Evolutionary conservation across 2,113 vertebrate species (phyloP).

Genomic region (Cyphomyrus plagiostoma): DNA sequence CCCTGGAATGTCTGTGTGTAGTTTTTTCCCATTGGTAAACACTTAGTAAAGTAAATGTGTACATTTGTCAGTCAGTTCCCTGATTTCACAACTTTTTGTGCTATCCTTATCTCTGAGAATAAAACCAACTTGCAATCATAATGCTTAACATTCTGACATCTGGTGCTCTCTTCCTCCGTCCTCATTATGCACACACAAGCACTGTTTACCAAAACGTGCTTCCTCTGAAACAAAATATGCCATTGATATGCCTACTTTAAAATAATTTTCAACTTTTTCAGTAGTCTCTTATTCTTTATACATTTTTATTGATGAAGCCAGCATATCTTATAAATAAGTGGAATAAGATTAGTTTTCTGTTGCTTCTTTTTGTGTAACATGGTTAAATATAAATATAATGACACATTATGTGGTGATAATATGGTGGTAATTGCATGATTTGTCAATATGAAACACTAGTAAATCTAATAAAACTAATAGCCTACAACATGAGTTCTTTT

Average conservation of each 20-base stretch:
- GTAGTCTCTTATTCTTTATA: neutral
- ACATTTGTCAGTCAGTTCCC: neutral
- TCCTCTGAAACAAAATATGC: neutral
- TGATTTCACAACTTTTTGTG: neutral
- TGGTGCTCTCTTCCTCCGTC: neutral
- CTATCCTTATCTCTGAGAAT: neutral
- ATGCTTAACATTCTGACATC: neutral
- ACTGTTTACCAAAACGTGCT: neutral
- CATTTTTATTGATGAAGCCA: neutral
- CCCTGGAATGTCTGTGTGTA: neutral
- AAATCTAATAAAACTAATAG: neutral
- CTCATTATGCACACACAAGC: neutral
- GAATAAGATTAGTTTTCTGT: neutral
- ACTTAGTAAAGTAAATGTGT: neutral
- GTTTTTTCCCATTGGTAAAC: neutral
- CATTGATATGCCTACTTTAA: neutral
- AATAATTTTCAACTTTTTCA: neutral
- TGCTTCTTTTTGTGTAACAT: neutral
- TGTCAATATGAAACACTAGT: neutral
- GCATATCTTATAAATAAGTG: neutral
- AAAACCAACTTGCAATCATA: neutral
- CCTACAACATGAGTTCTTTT: neutral
- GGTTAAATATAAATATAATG: conserved; percentile 14
- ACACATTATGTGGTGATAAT: neutral
- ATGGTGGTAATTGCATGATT: neutral